A percentile compares a stretch with the other conserved stretches of the same genome.
These are phyloP conservation scores for Sarotherodon lohbergeri DNA, from an alignment of 2,113 vertebrate genomes.

Conservation along the genomic window DNA sequence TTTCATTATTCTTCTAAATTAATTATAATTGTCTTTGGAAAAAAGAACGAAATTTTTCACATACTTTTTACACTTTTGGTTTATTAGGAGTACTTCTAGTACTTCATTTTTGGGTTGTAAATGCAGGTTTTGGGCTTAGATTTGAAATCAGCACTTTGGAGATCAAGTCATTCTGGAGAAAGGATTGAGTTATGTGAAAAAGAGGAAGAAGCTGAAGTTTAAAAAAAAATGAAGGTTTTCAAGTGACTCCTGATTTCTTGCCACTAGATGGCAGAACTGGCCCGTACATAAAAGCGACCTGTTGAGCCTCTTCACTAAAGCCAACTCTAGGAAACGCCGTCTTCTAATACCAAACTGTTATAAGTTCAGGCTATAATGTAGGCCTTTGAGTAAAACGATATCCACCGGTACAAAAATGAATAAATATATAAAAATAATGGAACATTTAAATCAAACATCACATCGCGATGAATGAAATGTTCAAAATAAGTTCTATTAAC, in stretches of 20 bases:
- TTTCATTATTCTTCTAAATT: not conserved
- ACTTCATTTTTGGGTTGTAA: not conserved
- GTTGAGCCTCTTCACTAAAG: not conserved
- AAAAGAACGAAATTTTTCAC: not conserved
- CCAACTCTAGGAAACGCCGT: not conserved
- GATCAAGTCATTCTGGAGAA: not conserved
- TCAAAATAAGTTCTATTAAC: not conserved
- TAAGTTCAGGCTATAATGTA: not conserved
- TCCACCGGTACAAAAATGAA: not conserved
- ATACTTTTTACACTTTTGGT: too few relatives aligned
- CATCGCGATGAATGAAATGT: not conserved
- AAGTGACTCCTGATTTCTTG: not conserved
- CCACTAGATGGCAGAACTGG: conserved; percentile 64
- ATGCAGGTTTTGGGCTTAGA: not conserved
- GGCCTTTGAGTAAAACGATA: not conserved
- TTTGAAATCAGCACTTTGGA: not conserved
- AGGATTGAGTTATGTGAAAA: not conserved
- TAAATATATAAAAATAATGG: not conserved
- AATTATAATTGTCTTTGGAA: not conserved
- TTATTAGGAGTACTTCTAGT: not conserved
- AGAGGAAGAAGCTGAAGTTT: not conserved
- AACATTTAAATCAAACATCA: not conserved
- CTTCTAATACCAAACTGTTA: not conserved
- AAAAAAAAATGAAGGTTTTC: not conserved
- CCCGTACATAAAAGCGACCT: not conserved